Base-by-base conservation (phyloP, 1,140 invertebrate genomes). In the Leptinotarsa undecemlineata region DNA sequence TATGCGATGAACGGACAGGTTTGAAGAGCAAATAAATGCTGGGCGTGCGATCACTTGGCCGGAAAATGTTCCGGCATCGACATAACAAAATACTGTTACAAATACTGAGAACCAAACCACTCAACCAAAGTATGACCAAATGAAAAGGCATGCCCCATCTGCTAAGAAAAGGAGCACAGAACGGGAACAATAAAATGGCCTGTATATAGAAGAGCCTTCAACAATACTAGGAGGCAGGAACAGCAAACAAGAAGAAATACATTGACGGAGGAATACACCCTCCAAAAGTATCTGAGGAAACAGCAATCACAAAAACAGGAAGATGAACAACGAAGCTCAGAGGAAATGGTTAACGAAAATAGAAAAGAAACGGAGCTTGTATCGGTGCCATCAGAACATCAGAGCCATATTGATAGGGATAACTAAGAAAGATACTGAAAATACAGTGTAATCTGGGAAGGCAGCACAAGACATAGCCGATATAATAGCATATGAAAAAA, bases 71-170 rank as follows among this genome's bases (percentile, higher is more conserved):
- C 57, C 5, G 73, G n/a, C 3, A 13, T 19, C n/a, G 66, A 74
- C 48, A 47, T 57, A 68, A 68, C 1, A 20, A 68, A 47, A 13
- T 26, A 4, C 19, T 74, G 72, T 21, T 51, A 48, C 23, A 68
- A 62, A 23, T 69, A 57, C 33, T 60, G 67, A 20, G 2, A 48
- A 47, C 21, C 20, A 47, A 64, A 48, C 14, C 73, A 74, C 47
- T 17, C n/a, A 4, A 57, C 19, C 19, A 74, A 70, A 61, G 20
- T 21, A 23, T 74, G 73, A 8, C 20, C 47, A 70, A 62, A 33
- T 6, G 51, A 48, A 47, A 48, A 74, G 42, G 4, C 5, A 5
- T 74, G 73, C 62, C 73, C 73, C 17, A 6, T 74, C 20, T 70
- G 73, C 23, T 0, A 71, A 14, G 23, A 63, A 15, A 13, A 48